These are phyloP conservation scores for Geophilus truncorum DNA, from an alignment of 2,888 invertebrate genomes.

Conservation along the genomic window DNA sequence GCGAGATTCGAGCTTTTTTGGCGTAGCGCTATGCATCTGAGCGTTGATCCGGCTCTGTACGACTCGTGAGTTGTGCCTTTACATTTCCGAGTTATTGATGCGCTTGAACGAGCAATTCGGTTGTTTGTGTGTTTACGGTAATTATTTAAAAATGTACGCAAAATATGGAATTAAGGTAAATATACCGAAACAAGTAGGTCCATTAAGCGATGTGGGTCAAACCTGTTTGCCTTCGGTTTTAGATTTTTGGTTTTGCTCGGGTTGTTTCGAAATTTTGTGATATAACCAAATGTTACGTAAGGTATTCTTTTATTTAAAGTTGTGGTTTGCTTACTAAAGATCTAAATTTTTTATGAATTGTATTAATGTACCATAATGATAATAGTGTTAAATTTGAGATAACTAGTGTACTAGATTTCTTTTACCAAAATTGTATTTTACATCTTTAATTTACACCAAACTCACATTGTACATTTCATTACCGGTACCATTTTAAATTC, in stretches of 20 bases:
- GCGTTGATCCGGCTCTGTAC: not conserved
- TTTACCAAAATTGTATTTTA: no score
- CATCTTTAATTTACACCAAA: no score
- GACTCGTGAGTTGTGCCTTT: not conserved
- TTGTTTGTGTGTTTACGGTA: not conserved
- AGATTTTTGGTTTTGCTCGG: not conserved
- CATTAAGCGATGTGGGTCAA: not conserved
- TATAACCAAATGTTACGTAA: not conserved
- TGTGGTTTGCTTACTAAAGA: no score
- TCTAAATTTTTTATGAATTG: no score
- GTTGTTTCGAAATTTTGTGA: not conserved
- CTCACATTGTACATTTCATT: no score
- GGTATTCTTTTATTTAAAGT: not conserved
- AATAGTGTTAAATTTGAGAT: no score
- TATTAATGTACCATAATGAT: no score
- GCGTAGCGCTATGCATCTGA: not conserved
- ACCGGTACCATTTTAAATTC: no score
- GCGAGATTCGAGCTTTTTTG: not conserved
- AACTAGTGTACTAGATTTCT: no score
- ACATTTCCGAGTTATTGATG: not conserved
- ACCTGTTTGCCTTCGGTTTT: not conserved
- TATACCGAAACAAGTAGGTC: not conserved
- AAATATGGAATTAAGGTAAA: not conserved
- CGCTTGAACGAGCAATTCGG: constrained; percentile 20
- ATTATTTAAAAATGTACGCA: not conserved